Evolutionary conservation across 1,140 invertebrate species (phyloP), one percentile per base, ranked within the genome.

Genomic region (Procambarus virginalis): DNA sequence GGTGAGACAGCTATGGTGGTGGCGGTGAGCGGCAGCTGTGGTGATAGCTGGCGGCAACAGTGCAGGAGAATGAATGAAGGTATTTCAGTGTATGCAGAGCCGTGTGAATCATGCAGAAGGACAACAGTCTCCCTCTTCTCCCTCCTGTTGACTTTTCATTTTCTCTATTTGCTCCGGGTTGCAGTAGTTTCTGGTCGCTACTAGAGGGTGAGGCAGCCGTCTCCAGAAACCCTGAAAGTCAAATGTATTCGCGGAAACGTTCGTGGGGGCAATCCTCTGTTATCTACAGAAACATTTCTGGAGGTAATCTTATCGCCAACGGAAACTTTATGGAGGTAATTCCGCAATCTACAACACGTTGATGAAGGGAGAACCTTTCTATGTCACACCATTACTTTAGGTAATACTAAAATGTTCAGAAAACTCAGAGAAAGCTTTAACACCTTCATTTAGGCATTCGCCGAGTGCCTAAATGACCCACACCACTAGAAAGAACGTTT

Each of bases 131-230:
- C 60, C 60, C 79, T 81, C 51, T 81, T 81, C 49, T n/a, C 79
- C 17, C 55, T 49, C 55, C 20, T 64, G 79, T 81, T 81, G 79
- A 81, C 51, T 60, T 81, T 81, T 81, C 79, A 81, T 81, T 81
- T 60, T 81, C 79, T 81, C 51, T 81, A 81, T 81, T 81, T 81
- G 79, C 79, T 81, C 79, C 22, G 79, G n/a, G 79, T 34, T 81
- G 60, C 79, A 20, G 79, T 58, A 81, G 79, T 64, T 64, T 17
- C 60, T 64, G 3, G 12, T 17, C 20, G 60, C 60, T 64, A 20
- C 60, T 64, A 17, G 60, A 20, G 60, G 60, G 60, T 17, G 12
- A 64, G 17, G 60, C 60, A 64, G 17, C 12, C 17, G 4, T 64
- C 60, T 64, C 12, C 12, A 64, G 12, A 12, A 17, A 64, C 20